Evolutionary conservation across 2,113 vertebrate species (phyloP), one percentile per base, ranked within the genome.

Genomic region (Cepphus grylle): DNA sequence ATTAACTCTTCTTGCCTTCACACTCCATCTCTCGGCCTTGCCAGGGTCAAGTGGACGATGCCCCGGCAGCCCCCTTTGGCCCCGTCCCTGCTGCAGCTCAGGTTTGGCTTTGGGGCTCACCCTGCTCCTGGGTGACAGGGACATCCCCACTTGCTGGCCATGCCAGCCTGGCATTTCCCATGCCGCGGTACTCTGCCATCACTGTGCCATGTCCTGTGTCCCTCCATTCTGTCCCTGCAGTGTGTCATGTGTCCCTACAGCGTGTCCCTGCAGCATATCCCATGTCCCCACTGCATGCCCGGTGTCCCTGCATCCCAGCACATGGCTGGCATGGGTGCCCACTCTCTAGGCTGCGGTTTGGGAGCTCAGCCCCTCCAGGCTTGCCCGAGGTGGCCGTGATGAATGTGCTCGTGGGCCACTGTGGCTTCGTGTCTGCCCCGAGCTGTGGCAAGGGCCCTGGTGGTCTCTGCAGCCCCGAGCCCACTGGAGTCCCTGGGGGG

Each of bases 1-100:
- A 6, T 49, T 71, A 40, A 40, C 87, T 50, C 59, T 96, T 76
- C 89, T 65, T 3, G 2, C 93, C 86, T 97, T 95, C 98, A 98
- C 93, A 91, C 89, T 78, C 86, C 45, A 0, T 97, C 78, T 94
- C 95, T 96, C 59, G 85, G 86, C 96, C 94, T 96, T 74, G 61
- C 89, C 97, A 99, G 99, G 98, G 96, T 97, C 98, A 97, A 92
- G 97, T 65, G 95, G 98, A 99, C 6, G 98, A 98, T 95, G 98
- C 98, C 65, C 97, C 98, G 0, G 96, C 98, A 91, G 94, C 98
- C 52, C 84, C 98, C 69, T 97, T 98, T 25, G 98, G 97, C 96
- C 97, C 98, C 15, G 71, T 97, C 96, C 98, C 98, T 82, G 96
- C 98, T 78, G 97, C 96, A 92, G 97, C 98, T 81, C 98, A 99